phyloP scores from a whole-genome alignment of 35 echinoderm and acorn worm species.

The Ophiothrix spiculata region DNA sequence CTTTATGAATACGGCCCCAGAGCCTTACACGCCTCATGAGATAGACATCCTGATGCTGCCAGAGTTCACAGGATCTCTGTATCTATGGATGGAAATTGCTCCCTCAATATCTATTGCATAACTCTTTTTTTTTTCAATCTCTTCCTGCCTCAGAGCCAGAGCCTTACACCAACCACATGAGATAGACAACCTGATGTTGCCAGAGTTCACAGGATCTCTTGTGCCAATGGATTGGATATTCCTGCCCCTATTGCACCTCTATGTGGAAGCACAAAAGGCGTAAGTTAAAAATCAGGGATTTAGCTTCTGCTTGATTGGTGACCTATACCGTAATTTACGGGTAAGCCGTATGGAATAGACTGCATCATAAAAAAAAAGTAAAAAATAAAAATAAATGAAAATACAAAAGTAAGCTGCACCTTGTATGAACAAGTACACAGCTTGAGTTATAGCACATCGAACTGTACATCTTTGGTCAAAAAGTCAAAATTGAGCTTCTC shows the following conservation, averaged over 20 bases:
- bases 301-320: too few relatives aligned
- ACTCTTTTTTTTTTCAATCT: background rate
- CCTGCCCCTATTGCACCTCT: constrained; percentile 80
- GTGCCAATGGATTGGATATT: constrained; percentile 89
- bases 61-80: constrained; percentile 45
- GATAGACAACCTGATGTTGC: constrained; percentile 44
- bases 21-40: constrained; percentile 45
- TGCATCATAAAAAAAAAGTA: too few relatives aligned
- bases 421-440: too few relatives aligned
- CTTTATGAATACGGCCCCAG: too few relatives aligned
- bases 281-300: too few relatives aligned
- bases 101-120: constrained; percentile 23
- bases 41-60: constrained; percentile 44
- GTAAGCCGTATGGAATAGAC: too few relatives aligned
- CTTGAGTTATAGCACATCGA: too few relatives aligned
- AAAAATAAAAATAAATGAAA: too few relatives aligned
- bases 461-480: too few relatives aligned
- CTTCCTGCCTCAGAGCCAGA: constrained; percentile 57
- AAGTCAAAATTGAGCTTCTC: too few relatives aligned
- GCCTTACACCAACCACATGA: constrained; percentile 50
- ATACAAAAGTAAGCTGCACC: too few relatives aligned
- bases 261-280: constrained; percentile 83
- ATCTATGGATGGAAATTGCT: constrained; percentile 83
- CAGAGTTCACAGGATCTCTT: constrained; percentile 55
- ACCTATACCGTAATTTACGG: too few relatives aligned